Percentiles rank a stretch among this genome's conserved stretches.
Evolutionary conservation across 2,888 invertebrate genomes (phyloP).

Genomic region (Cordilura impudica): DNA sequence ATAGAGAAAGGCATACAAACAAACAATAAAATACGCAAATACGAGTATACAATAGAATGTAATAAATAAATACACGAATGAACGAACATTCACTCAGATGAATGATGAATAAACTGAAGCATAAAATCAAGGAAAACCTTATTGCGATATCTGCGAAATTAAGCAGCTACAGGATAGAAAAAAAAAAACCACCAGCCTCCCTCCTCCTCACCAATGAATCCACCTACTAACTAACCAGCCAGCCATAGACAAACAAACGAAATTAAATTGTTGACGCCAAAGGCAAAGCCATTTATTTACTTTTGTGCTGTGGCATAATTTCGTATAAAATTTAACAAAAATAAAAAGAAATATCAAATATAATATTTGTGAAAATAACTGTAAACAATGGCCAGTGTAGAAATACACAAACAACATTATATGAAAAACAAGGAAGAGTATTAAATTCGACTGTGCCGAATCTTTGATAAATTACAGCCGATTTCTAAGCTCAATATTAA

Average conservation of each 20-base stretch:
- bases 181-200: neutral
- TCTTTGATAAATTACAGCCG: too few species aligned
- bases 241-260: slow-evolving; percentile 36
- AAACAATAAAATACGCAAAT: neutral
- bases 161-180: neutral
- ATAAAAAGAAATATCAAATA: neutral
- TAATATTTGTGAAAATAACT: slow-evolving; percentile 4
- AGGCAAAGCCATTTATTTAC: slow-evolving; percentile 68
- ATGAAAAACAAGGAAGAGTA: too few species aligned
- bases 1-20: slow-evolving; percentile 62
- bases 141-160: neutral
- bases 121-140: neutral
- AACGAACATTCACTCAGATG: neutral
- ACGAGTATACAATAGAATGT: neutral
- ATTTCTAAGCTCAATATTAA: too few species aligned
- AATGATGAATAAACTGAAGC: neutral
- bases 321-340: slow-evolving; percentile 23
- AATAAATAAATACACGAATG: slow-evolving; percentile 1
- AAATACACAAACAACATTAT: neutral
- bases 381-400: neutral
- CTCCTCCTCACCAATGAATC: too few species aligned
- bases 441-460: too few species aligned
- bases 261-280: slow-evolving; percentile 66
- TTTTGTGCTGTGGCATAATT: slow-evolving; percentile 69
- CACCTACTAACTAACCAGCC: neutral